Evolutionary conservation across 2,888 invertebrate species (phyloP).

Genomic region (Dynastes maya): DNA sequence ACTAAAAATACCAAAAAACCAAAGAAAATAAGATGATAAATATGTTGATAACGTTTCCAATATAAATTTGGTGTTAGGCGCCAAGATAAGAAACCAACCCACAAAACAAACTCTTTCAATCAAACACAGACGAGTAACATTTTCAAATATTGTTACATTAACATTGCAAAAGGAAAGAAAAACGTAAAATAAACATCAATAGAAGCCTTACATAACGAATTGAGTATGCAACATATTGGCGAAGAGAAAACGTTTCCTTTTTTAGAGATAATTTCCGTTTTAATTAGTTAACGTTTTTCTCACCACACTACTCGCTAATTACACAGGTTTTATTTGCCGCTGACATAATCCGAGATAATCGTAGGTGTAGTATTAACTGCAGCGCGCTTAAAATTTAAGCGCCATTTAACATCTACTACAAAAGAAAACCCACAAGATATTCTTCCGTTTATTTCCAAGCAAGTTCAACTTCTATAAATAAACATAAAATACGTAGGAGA

Average conservation of each 20-base stretch:
- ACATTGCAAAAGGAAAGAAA: neutral
- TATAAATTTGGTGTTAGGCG: too few relatives aligned
- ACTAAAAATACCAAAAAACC: too few relatives aligned
- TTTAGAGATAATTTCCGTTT: constrained; percentile 14
- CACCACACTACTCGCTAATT: neutral
- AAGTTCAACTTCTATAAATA: too few relatives aligned
- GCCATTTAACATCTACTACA: neutral
- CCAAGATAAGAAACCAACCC: too few relatives aligned
- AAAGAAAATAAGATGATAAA: too few relatives aligned
- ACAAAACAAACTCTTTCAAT: too few relatives aligned
- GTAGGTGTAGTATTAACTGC: neutral
- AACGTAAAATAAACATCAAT: neutral
- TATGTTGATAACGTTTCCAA: too few relatives aligned
- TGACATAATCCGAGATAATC: too few relatives aligned
- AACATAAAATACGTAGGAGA: too few relatives aligned
- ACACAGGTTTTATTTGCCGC: neutral
- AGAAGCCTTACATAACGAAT: neutral
- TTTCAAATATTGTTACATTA: neutral
- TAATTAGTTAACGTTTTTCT: neutral
- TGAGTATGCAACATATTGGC: neutral
- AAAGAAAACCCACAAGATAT: too few relatives aligned
- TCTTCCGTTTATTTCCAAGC: too few relatives aligned
- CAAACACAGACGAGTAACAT: too few relatives aligned
- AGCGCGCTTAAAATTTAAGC: neutral
- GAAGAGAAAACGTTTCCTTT: constrained; percentile 4